Base-by-base conservation (phyloP, 2,888 invertebrate species). In the Nomada lathburiana region DNA sequence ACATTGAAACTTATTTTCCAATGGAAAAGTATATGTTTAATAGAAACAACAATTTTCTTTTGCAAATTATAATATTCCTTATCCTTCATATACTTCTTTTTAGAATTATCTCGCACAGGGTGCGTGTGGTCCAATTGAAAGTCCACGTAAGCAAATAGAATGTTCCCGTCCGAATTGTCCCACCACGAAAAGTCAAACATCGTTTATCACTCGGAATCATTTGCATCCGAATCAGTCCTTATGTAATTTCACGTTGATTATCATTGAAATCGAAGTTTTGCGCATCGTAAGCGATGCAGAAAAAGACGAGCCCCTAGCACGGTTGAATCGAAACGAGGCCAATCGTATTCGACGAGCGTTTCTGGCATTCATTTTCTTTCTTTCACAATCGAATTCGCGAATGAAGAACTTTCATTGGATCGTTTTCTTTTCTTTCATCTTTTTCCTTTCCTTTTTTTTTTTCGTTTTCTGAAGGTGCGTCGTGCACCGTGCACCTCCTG, bases 381-480 rank as follows among this genome's bases (percentile, higher is more conserved):
- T 86, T 85, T 86, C 84, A 77, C 80, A 85, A 83, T 80, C 76
- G 69, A 63, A 84, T 36, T 26, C 70, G 67, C 76, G 65, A 68
- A 82, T 50, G 73, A 85, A 65, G 63, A 84, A 84, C 84, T 76
- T 70, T 72, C 72, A 47, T 72, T 57, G 36, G 65, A 16, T 69
- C 71, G 71, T 71, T 60, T 42, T 50, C 44, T 53, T 74, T 69
- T 79, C 29, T 10, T n/a, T 11, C n/a, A 63, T 36, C 7, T 36
- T 36, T 36, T 36, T 36, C 7, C 36, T 7, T 68, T 60, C 42
- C 42, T 52, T 53, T 76, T 69, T 79, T 69, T 79, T 47, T 10
- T 13, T n/a, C 20, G 64, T 67, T 65, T 57, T 55, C n/a, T 47
- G n/a, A 52, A 18, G 23, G 10, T n/a, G 53, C 26, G 26, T 77